Conservation (phyloP, 2,888 invertebrate genomes). For the Ferdinandea cuprea region DNA sequence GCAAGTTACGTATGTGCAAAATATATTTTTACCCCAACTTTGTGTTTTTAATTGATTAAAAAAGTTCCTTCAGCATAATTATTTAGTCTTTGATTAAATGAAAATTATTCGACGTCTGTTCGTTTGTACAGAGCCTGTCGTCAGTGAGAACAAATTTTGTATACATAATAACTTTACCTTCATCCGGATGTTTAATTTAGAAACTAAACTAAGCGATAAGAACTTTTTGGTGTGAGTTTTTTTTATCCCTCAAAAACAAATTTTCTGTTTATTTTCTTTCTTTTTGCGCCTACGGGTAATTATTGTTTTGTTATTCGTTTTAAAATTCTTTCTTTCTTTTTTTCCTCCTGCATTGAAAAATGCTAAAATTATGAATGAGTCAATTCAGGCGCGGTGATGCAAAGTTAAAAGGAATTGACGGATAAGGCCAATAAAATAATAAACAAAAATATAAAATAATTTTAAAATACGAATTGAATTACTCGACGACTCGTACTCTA, state of each 20-base stretch:
- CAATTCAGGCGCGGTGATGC: conserved; percentile 23
- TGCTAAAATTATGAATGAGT: conserved; percentile 26
- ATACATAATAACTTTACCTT: conserved; percentile 38
- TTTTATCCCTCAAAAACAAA: background rate
- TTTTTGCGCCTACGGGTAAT: conserved; percentile 1
- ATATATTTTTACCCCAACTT: conserved; percentile 6
- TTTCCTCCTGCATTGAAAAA: no score
- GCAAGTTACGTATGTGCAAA: conserved; percentile 13
- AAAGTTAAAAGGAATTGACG: conserved; percentile 13
- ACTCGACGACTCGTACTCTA: background rate
- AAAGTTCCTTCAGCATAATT: conserved; percentile 25
- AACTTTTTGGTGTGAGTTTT: conserved; percentile 35
- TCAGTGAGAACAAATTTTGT: conserved; percentile 31
- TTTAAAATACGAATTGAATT: conserved; percentile 8
- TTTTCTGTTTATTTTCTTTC: conserved; percentile 24
- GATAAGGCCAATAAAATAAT: conserved; percentile 1
- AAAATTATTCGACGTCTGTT: conserved; percentile 17
- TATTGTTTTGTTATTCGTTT: background rate
- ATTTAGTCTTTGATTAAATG: conserved; percentile 35
- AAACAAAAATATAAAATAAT: background rate
- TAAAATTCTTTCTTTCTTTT: conserved; percentile 7
- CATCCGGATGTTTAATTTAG: conserved; percentile 54
- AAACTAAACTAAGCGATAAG: conserved; percentile 36
- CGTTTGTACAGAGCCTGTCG: conserved; percentile 32
- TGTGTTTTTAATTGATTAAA: conserved; percentile 9